Conservation (phyloP, 2,888 invertebrate species). For the Caprella mutica region DNA sequence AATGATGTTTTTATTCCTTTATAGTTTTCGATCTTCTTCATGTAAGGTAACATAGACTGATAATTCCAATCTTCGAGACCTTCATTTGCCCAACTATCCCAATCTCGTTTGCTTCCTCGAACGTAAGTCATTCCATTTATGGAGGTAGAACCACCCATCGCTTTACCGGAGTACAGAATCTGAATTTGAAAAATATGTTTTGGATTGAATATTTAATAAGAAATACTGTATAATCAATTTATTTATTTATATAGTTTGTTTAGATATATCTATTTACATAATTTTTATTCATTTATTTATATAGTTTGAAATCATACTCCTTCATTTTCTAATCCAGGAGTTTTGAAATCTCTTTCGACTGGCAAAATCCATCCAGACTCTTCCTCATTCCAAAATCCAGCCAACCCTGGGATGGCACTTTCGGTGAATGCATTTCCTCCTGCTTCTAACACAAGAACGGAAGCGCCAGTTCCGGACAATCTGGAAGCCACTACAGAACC, state of each 20-base stretch:
- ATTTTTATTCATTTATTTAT: too few species aligned
- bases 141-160: background rate
- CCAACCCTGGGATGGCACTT: conserved; percentile 7
- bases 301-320: too few species aligned
- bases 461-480: background rate
- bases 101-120: background rate
- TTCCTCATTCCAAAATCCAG: too few species aligned
- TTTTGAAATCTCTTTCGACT: too few species aligned
- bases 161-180: background rate
- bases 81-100: background rate
- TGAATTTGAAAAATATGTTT: background rate
- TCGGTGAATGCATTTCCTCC: conserved; percentile 8
- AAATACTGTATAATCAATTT: too few species aligned
- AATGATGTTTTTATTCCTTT: too few species aligned
- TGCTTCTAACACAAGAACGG: conserved; percentile 15
- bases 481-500: conserved; percentile 10
- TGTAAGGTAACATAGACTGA: background rate
- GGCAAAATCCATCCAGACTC: too few species aligned
- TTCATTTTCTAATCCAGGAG: too few species aligned
- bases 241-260: too few species aligned
- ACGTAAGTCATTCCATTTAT: background rate
- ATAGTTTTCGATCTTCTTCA: background rate
- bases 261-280: too few species aligned
- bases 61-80: background rate
- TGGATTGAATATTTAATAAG: background rate